Conservation (phyloP, 2,888 invertebrate species). For the Poecilus cupreus region DNA sequence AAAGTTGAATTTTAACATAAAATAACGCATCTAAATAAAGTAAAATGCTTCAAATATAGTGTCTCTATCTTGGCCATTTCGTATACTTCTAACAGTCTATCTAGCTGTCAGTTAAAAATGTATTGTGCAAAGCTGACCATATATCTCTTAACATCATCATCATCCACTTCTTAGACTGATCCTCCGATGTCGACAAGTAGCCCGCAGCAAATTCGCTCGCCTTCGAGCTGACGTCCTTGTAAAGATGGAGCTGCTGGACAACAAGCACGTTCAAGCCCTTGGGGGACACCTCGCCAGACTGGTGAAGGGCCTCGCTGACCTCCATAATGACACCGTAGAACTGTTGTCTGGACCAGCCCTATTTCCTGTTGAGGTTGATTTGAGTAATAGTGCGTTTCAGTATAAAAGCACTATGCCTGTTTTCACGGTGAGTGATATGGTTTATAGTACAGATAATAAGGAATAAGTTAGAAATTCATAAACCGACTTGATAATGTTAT, state of each 20-base stretch:
- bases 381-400: constrained; percentile 93
- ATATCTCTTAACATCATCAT: not conserved
- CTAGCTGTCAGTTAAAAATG: too few species aligned
- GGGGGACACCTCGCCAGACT: constrained; percentile 89
- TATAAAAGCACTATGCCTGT: constrained; percentile 82
- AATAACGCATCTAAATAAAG: too few species aligned
- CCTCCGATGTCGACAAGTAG: constrained; percentile 96
- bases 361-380: constrained; percentile 97
- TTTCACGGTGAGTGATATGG: constrained; percentile 66
- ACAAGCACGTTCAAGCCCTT: constrained; percentile 98
- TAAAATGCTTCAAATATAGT: too few species aligned
- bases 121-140: too few species aligned
- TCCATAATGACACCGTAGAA: constrained; percentile 80
- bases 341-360: constrained; percentile 85
- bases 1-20: too few species aligned
- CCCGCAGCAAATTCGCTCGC: constrained; percentile 88
- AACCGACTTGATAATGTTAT: too few species aligned
- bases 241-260: constrained; percentile 97
- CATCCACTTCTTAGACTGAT: constrained; percentile 79
- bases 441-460: not conserved
- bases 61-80: too few species aligned
- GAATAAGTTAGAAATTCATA: too few species aligned
- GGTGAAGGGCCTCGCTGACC: constrained; percentile 85
- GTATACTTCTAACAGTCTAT: too few species aligned
- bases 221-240: constrained; percentile 93